Evolutionary conservation across 2,113 vertebrate species (phyloP).

Genomic region (Pardalotus punctatus): DNA sequence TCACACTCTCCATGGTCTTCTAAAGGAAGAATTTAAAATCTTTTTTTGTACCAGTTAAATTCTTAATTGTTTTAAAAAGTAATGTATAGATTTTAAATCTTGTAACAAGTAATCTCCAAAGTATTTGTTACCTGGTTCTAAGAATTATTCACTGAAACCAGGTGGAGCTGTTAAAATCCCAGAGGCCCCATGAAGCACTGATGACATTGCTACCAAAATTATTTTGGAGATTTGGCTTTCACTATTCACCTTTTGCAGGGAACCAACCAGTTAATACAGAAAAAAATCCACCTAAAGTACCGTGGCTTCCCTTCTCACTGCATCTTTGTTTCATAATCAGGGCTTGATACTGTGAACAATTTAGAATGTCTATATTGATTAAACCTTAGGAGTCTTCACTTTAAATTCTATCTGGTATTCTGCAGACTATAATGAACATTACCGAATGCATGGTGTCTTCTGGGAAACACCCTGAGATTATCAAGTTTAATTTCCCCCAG

Average conservation of each 20-base stretch:
- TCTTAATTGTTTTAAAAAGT: neutral
- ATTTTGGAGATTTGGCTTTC: neutral
- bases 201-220: neutral
- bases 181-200: neutral
- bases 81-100: neutral
- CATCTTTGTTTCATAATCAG: neutral
- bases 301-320: neutral
- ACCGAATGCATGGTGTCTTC: neutral
- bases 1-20: neutral
- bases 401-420: constrained; percentile 43
- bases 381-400: constrained; percentile 49
- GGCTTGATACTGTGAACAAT: constrained; percentile 7
- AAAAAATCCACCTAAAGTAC: neutral
- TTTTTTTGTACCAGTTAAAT: neutral
- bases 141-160: neutral
- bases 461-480: constrained; percentile 63
- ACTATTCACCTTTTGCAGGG: neutral
- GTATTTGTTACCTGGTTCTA: neutral
- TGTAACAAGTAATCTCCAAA: neutral
- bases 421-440: constrained; percentile 59
- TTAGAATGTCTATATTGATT: constrained; percentile 66
- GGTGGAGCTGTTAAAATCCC: neutral
- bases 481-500: constrained; percentile 67
- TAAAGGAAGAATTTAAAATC: neutral
- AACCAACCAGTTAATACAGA: neutral